Evolutionary conservation across 2,888 invertebrate species (phyloP), one percentile per base, ranked within the genome.

Genomic region (Ichneumon xanthorius): DNA sequence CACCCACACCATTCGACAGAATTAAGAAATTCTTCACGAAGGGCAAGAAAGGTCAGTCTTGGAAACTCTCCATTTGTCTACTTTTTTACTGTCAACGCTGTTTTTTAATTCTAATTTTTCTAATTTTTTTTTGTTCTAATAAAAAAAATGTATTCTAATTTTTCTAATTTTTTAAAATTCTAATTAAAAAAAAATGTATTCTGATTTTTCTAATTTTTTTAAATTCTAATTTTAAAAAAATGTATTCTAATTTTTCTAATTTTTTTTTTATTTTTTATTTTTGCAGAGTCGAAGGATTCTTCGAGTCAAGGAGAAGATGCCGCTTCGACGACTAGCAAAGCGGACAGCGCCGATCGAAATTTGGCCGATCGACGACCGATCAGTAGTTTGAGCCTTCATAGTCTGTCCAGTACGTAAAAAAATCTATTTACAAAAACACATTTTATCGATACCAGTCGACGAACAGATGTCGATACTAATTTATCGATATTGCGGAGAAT

Each of bases 1-100:
- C 97, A 61, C 96, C 97, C 0, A 97, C 97, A 0, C 97, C 97
- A 0, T 97, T 98, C 88, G 98, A 98, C 86, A 95, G 97, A 85
- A 96, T 97, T 22, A 96, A 95, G 92, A 97, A 96, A 92, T 96
- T 97, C 93, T 97, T 97, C 92, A 96, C 96, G 0, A 96, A 96
- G 85, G 95, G 95, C 87, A 96, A 96, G 88, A 94, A 93, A 90
- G 93, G 93, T 92, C 58, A 87, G 71, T 19, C 26, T 16, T 4
- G 45, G 26, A 53, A 14, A 1, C 5, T 45, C 22, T 73, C 50
- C 9, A 61, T 81, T 40, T 45, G 16, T 14, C 7, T 11, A 68
- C 26, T 50, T n/a, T 53, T 53, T 53, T 53, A n/a, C n/a, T 14
- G 7, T 50, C n/a, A n/a, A n/a, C 50, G 50, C 14, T 50, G 14